Evolutionary conservation across 2,113 vertebrate species (phyloP).

Genomic region (Kryptolebias marmoratus): DNA sequence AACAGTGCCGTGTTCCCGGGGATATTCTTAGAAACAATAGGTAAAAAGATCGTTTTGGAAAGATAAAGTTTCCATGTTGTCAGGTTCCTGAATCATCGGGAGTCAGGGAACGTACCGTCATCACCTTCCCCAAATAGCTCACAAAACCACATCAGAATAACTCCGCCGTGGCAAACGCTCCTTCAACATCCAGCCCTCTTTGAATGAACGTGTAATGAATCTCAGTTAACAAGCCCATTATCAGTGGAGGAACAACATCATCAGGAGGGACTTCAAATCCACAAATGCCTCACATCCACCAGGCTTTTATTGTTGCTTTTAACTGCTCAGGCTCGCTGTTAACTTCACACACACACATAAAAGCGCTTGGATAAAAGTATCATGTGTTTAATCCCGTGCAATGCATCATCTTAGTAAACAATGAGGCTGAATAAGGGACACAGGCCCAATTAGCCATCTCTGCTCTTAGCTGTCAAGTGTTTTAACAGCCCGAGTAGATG

Average conservation of each 20-base stretch:
- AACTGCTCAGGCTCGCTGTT: constrained; percentile 45
- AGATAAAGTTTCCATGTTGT: too few relatives aligned
- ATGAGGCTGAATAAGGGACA: constrained; percentile 46
- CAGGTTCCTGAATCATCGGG: constrained; percentile 60
- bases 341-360: constrained; percentile 17
- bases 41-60: too few relatives aligned
- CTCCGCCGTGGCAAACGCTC: constrained; percentile 52
- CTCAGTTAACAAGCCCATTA: constrained; percentile 75
- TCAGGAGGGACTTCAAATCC: constrained; percentile 50
- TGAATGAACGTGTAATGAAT: constrained; percentile 67
- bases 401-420: constrained; percentile 66
- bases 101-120: constrained; percentile 61
- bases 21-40: too few relatives aligned
- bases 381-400: constrained; percentile 29
- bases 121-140: constrained; percentile 58
- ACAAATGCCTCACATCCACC: constrained; percentile 40
- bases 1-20: too few relatives aligned
- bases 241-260: constrained; percentile 59
- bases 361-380: constrained; percentile 27
- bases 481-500: constrained; percentile 62
- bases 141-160: constrained; percentile 60
- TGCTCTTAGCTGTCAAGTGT: constrained; percentile 52
- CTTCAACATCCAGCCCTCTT: constrained; percentile 62
- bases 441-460: constrained; percentile 67
- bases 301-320: constrained; percentile 58